phyloP scores from a whole-genome alignment of 2,888 invertebrate genomes.

The Pocota personata region DNA sequence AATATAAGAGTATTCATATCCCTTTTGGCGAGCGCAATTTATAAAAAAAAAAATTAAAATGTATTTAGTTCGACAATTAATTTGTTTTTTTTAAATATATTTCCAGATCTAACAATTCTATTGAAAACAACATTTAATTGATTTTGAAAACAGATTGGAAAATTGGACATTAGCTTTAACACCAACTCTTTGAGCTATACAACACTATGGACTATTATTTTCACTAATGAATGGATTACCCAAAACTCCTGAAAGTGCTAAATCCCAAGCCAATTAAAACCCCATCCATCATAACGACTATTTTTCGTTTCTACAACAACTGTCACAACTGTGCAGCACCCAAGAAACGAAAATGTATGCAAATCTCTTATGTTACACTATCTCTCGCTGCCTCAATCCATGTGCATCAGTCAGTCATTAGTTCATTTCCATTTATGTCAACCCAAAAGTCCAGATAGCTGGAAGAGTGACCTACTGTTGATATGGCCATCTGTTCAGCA shows the following conservation, averaged over 20 bases:
- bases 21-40: too few species aligned
- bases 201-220: not conserved
- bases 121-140: constrained; percentile 1
- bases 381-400: not conserved
- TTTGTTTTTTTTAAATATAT: too few species aligned
- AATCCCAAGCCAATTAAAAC: constrained; percentile 40
- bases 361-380: not conserved
- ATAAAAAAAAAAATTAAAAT: too few species aligned
- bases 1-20: too few species aligned
- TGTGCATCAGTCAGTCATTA: constrained; percentile 19
- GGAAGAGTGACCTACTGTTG: not conserved
- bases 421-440: constrained; percentile 16
- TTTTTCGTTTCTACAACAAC: constrained; percentile 14
- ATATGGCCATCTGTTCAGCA: not conserved
- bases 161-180: not conserved
- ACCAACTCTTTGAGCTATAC: too few species aligned
- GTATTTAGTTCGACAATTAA: too few species aligned
- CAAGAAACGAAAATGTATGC: constrained; percentile 27
- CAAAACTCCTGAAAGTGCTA: not conserved
- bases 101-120: too few species aligned
- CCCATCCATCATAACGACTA: constrained; percentile 41
- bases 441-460: not conserved
- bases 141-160: constrained; percentile 2
- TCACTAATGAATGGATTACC: constrained; percentile 33
- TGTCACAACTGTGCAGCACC: not conserved